Conservation (phyloP, 2,113 vertebrate genomes). For the Pteronura brasiliensis region DNA sequence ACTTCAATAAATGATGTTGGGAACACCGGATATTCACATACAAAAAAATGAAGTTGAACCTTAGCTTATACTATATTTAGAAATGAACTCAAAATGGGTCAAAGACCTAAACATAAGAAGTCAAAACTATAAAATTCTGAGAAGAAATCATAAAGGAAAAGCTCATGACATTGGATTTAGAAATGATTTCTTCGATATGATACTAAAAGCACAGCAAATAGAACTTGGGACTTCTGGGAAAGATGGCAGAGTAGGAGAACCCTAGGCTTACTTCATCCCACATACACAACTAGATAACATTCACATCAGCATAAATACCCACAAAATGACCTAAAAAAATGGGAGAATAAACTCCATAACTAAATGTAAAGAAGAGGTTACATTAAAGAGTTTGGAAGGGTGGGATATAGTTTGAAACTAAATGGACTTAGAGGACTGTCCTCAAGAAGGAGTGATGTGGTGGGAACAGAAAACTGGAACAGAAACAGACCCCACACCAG, state of each 20-base stretch:
- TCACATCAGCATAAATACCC: background rate
- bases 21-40: background rate
- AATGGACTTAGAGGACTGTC: background rate
- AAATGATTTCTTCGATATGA: background rate
- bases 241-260: background rate
- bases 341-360: background rate
- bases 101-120: background rate
- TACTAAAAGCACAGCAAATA: background rate
- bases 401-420: background rate
- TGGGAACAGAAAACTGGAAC: background rate
- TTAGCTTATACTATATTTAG: background rate
- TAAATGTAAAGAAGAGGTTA: background rate
- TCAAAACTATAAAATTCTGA: background rate
- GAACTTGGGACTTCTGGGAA: background rate
- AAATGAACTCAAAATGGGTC: background rate
- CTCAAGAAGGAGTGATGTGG: background rate
- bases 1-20: background rate
- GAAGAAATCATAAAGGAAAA: background rate
- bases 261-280: background rate
- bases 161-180: background rate
- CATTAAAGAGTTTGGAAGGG: background rate
- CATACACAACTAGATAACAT: background rate
- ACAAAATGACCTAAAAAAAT: background rate
- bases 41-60: background rate
- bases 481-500: background rate